A percentile compares a stretch with the other conserved stretches of the same genome.
Evolutionary conservation across 2,888 invertebrate species (phyloP).

Genomic region (Autographa gamma): DNA sequence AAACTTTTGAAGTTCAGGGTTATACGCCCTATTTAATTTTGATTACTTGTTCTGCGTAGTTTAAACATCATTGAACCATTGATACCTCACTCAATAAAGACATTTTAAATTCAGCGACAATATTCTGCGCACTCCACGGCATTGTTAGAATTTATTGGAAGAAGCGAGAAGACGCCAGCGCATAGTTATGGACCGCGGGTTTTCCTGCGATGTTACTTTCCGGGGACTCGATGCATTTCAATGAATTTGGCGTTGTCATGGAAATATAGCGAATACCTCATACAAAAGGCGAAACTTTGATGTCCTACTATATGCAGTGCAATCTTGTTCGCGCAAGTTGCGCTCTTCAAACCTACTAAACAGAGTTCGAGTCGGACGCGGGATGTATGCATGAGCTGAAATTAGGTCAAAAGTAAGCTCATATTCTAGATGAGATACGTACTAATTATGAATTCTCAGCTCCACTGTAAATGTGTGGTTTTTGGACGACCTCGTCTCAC

Average conservation of each 20-base stretch:
- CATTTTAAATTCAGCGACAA: constrained; percentile 50
- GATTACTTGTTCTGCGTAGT: background rate
- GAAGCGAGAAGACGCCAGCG: constrained; percentile 60
- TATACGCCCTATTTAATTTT: too few relatives aligned
- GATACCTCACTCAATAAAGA: constrained; percentile 39
- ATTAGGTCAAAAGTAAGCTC: constrained; percentile 58
- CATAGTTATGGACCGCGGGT: constrained; percentile 66
- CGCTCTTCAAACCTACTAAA: constrained; percentile 59
- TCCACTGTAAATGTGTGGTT: constrained; percentile 34
- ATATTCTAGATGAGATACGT: constrained; percentile 55
- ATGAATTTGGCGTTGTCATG: constrained; percentile 68
- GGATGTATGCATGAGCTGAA: constrained; percentile 41
- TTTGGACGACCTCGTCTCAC: constrained; percentile 43
- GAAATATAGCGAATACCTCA: constrained; percentile 67
- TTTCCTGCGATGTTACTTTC: constrained; percentile 64
- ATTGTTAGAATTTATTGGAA: constrained; percentile 75
- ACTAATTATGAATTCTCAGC: constrained; percentile 52
- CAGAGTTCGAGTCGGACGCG: constrained; percentile 56
- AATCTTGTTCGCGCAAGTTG: constrained; percentile 62
- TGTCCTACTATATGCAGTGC: constrained; percentile 53
- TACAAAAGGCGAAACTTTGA: constrained; percentile 58
- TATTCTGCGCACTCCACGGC: constrained; percentile 59
- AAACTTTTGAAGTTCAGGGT: too few relatives aligned
- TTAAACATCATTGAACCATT: constrained; percentile 31
- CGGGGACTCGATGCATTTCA: constrained; percentile 66